Evolutionary conservation across 2,888 invertebrate species (phyloP).

Genomic region (Empis livida): DNA sequence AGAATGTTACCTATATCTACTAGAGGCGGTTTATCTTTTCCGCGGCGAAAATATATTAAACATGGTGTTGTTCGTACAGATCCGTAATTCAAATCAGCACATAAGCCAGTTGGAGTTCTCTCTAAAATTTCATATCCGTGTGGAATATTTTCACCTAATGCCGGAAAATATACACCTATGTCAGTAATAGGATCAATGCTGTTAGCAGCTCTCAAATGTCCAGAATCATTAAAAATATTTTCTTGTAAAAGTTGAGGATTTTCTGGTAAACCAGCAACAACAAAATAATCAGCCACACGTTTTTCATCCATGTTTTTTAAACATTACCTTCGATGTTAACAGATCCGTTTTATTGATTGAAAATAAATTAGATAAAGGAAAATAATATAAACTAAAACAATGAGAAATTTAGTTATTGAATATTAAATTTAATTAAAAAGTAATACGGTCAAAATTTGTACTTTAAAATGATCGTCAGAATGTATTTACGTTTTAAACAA

Average conservation of each 20-base stretch:
- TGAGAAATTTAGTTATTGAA: no score
- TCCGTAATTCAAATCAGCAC: conserved; percentile 95
- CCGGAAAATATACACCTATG: conserved; percentile 80
- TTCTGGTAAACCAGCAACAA: conserved; percentile 88
- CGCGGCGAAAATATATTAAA: conserved; percentile 81
- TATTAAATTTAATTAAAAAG: no score
- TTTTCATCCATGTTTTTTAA: conserved; percentile 59
- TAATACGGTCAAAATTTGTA: no score
- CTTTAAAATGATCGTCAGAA: no score
- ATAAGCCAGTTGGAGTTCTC: conserved; percentile 71
- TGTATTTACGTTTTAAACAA: no score
- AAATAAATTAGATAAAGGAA: no score
- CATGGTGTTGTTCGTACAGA: conserved; percentile 88
- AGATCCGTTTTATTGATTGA: no score
- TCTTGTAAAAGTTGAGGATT: conserved; percentile 64
- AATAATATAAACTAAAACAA: no score
- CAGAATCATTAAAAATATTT: conserved; percentile 58
- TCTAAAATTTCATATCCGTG: conserved; percentile 56
- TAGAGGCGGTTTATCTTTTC: conserved; percentile 88
- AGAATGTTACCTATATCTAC: conserved; percentile 83
- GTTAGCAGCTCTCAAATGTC: conserved; percentile 61
- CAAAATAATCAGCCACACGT: conserved; percentile 94
- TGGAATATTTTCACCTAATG: conserved; percentile 73
- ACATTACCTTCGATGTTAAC: conserved; percentile 9
- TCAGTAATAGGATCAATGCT: conserved; percentile 92